Conservation (phyloP, 1,140 invertebrate species). For the Scylla paramamosain region DNA sequence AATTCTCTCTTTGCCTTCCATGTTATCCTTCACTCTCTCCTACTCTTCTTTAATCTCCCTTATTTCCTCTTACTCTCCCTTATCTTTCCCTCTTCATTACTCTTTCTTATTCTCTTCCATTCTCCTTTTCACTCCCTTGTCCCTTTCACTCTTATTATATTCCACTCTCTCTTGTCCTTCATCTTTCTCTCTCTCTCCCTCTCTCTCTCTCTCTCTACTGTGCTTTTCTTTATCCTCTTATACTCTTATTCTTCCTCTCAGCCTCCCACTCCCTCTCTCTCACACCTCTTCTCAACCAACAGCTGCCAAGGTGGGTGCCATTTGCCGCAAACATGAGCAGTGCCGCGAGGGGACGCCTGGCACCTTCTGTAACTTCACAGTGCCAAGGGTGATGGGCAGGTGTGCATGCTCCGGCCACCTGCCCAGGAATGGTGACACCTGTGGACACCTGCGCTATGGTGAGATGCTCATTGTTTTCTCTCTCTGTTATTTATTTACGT, state of each 20-base stretch:
- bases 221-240: no score
- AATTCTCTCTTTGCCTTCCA: no score
- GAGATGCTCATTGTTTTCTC: constrained; percentile 35
- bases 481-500: no score
- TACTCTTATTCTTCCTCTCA: no score
- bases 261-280: no score
- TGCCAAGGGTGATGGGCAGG: constrained; percentile 92
- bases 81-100: no score
- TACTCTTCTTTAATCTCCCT: no score
- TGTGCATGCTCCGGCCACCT: constrained; percentile 85
- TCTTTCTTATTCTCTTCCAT: background rate
- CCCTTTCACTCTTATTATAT: background rate
- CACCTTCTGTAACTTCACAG: constrained; percentile 92
- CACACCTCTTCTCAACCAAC: no score
- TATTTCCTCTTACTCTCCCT: no score
- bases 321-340: constrained; percentile 94
- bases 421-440: constrained; percentile 77
- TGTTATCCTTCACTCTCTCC: no score
- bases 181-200: background rate
- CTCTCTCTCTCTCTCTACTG: background rate
- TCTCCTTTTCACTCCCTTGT: background rate
- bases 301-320: constrained; percentile 92
- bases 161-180: background rate
- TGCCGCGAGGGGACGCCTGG: constrained; percentile 90
- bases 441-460: constrained; percentile 82